Percentiles rank a stretch among this genome's conserved stretches.
phyloP scores from a whole-genome alignment of 2,797 vertebrate genomes.

The Xiphorhynchus erythropygius region DNA sequence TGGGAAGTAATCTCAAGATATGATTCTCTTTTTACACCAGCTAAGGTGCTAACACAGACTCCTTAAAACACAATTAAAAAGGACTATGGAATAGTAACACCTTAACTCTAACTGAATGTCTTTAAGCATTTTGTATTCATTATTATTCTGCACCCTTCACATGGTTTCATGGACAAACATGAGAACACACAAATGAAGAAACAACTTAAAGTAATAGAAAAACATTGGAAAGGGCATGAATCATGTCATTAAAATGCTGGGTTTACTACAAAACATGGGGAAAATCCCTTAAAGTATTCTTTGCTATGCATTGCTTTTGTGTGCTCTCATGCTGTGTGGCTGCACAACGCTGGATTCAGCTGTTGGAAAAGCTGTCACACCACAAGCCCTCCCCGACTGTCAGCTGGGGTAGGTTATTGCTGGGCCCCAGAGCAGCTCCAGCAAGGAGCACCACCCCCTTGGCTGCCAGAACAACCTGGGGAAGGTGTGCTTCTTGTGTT shows the following conservation, averaged over 20 bases:
- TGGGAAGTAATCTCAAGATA: background rate
- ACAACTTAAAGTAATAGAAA: background rate
- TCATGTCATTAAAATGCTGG: background rate
- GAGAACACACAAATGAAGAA: background rate
- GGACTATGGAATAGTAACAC: background rate
- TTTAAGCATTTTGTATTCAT: background rate
- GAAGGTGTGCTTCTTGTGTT: background rate
- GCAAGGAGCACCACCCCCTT: accelerated
- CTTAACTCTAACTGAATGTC: background rate
- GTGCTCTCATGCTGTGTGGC: background rate
- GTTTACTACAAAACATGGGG: background rate
- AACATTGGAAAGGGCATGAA: background rate
- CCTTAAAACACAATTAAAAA: background rate
- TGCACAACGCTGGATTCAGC: background rate
- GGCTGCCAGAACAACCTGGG: background rate
- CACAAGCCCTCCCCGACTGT: accelerated
- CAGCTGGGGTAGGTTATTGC: background rate
- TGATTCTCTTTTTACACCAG: background rate
- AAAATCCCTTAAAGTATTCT: background rate
- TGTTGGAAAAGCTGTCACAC: background rate
- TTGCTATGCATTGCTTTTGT: background rate
- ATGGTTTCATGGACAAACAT: background rate
- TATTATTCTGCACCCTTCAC: background rate
- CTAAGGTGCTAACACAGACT: background rate
- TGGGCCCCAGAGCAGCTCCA: background rate